Conservation (phyloP, 1,140 invertebrate species). For the Harlomillsia oculata region DNA sequence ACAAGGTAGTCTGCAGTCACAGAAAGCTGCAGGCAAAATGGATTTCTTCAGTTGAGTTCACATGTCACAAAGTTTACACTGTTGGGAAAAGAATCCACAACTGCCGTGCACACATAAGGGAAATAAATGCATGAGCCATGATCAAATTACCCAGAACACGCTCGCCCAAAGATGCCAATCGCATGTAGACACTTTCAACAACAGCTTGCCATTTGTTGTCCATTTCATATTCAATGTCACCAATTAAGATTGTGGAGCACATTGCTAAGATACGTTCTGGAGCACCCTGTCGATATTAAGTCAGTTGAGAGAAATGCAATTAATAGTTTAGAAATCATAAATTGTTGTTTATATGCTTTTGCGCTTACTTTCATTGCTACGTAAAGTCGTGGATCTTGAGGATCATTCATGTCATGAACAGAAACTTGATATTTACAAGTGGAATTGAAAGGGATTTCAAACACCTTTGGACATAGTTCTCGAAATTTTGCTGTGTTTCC, state of each 20-base stretch:
- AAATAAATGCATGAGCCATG: background rate
- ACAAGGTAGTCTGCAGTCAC: conserved; percentile 40
- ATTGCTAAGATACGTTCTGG: conserved; percentile 76
- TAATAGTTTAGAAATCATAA: background rate
- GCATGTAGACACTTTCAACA: too few species aligned
- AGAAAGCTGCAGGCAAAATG: conserved; percentile 38
- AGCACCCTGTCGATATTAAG: conserved; percentile 57
- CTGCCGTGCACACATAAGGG: background rate
- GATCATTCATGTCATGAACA: conserved; percentile 49
- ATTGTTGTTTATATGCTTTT: background rate
- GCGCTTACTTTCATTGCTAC: conserved; percentile 38
- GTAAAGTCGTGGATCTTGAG: conserved; percentile 39
- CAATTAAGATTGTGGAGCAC: conserved; percentile 61
- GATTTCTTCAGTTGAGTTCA: background rate
- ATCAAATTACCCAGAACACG: conserved; percentile 40
- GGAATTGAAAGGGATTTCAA: conserved; percentile 79
- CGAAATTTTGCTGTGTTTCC: conserved; percentile 51
- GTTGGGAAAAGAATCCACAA: background rate
- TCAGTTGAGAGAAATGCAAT: background rate
- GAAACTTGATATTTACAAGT: conserved; percentile 74
- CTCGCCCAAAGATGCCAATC: conserved; percentile 56
- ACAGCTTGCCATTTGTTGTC: too few species aligned
- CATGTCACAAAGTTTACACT: background rate
- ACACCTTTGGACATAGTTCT: conserved; percentile 57
- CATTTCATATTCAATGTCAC: conserved; percentile 52